phyloP scores from a whole-genome alignment of 2,888 invertebrate species.

The Esperia sulphurella region DNA sequence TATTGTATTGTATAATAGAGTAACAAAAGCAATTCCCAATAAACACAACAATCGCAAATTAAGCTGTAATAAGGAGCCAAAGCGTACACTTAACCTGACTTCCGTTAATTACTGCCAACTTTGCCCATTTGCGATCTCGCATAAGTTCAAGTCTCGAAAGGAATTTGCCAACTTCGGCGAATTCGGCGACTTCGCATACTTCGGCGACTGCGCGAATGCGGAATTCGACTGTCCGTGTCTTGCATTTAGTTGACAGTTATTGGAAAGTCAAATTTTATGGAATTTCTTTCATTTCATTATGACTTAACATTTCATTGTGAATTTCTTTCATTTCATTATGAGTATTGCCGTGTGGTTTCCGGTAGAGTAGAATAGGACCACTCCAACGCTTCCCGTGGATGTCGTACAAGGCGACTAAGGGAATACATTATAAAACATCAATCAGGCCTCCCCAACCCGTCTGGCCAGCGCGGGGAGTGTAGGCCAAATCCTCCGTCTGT shows the following conservation, averaged over 20 bases:
- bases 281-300: neutral
- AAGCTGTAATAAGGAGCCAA: constrained; percentile 25
- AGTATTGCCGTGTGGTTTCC: too few species aligned
- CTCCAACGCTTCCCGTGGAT: too few species aligned
- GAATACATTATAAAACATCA: too few species aligned
- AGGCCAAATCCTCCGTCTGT: too few species aligned
- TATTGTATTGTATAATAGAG: too few species aligned
- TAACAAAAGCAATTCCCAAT: constrained; percentile 12
- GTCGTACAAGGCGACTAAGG: too few species aligned
- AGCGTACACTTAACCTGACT: constrained; percentile 29
- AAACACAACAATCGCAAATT: constrained; percentile 21
- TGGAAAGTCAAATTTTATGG: neutral
- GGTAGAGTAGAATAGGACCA: too few species aligned
- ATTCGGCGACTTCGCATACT: constrained; percentile 26
- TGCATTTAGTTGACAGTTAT: constrained; percentile 12
- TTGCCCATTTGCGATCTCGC: constrained; percentile 34
- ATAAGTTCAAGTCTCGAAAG: constrained; percentile 22
- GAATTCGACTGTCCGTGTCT: constrained; percentile 16
- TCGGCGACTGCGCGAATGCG: constrained; percentile 11
- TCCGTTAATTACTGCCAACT: constrained; percentile 46
- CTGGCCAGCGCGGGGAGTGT: too few species aligned
- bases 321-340: too few species aligned
- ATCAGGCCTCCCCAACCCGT: too few species aligned
- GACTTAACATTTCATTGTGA: too few species aligned
- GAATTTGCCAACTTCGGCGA: constrained; percentile 33